Evolutionary conservation across 2,113 vertebrate species (phyloP).

Genomic region (Dascyllus trimaculatus): DNA sequence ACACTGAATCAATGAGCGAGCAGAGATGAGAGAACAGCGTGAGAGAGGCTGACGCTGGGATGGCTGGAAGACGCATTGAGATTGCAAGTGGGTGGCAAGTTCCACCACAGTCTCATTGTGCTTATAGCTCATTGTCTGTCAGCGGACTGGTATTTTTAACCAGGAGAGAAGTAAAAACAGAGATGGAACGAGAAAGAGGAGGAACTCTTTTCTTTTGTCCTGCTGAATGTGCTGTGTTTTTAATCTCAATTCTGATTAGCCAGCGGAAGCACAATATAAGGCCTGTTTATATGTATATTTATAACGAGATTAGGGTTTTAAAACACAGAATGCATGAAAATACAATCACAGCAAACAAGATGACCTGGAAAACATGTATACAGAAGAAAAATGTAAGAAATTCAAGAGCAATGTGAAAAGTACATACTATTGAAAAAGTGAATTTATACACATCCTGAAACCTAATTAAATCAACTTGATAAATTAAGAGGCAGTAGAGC

Average conservation of each 20-base stretch:
- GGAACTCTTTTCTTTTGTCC: constrained; percentile 6
- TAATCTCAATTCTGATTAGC: constrained; percentile 23
- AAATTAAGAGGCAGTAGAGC: background rate
- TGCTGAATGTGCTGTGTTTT: background rate
- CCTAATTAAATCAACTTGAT: background rate
- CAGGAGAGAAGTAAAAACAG: constrained; percentile 25
- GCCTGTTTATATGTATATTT: background rate
- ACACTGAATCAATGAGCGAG: constrained; percentile 21
- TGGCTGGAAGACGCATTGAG: constrained; percentile 23
- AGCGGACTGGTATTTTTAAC: constrained; percentile 70
- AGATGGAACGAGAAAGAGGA: constrained; percentile 8
- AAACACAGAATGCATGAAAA: background rate
- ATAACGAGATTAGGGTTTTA: background rate
- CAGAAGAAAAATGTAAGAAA: background rate
- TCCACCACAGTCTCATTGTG: constrained; percentile 62
- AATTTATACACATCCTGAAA: no score
- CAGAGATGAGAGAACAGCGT: constrained; percentile 18
- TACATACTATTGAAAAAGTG: background rate
- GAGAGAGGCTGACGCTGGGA: constrained; percentile 13
- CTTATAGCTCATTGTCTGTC: constrained; percentile 68
- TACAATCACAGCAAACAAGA: background rate
- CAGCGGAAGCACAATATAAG: background rate
- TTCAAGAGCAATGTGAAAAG: background rate
- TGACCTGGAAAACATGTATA: background rate
- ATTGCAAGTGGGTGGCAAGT: constrained; percentile 56